Evolutionary conservation across 1,140 invertebrate genomes (phyloP).

Genomic region (Sitobion miscanthi): DNA sequence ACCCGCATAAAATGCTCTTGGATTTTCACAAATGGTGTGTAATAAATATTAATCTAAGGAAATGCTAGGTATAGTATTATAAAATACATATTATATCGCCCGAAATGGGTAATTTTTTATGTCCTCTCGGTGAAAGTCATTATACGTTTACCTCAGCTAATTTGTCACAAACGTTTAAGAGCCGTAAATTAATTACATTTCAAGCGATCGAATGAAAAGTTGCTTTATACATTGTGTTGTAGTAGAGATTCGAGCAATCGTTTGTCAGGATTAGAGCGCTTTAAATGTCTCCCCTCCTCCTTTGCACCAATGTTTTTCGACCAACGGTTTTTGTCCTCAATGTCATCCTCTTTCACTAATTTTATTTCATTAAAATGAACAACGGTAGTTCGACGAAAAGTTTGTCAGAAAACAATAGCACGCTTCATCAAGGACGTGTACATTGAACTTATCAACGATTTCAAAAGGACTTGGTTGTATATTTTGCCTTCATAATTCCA

Average conservation of each 20-base stretch:
- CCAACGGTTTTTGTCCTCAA: constrained; percentile 1
- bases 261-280: constrained; percentile 50
- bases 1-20: not conserved
- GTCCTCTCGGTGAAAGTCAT: not conserved
- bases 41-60: not conserved
- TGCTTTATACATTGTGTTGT: constrained; percentile 1
- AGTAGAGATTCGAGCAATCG: constrained; percentile 19
- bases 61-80: not conserved
- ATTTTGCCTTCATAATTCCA: not conserved
- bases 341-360: constrained; percentile 23
- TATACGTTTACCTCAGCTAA: constrained; percentile 7
- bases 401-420: not conserved
- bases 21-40: not conserved
- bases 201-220: constrained; percentile 44
- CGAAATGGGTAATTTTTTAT: not conserved
- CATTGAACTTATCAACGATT: constrained; percentile 45
- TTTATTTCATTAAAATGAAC: constrained; percentile 46
- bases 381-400: not conserved
- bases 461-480: not conserved
- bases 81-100: not conserved
- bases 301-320: constrained; percentile 22
- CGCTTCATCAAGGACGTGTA: not conserved
- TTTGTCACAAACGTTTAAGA: constrained; percentile 33
- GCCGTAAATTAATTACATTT: constrained; percentile 52
- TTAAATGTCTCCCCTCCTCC: not conserved